Base-by-base conservation (phyloP, 2,113 vertebrate genomes). In the Microcebus ravelobensis region DNA sequence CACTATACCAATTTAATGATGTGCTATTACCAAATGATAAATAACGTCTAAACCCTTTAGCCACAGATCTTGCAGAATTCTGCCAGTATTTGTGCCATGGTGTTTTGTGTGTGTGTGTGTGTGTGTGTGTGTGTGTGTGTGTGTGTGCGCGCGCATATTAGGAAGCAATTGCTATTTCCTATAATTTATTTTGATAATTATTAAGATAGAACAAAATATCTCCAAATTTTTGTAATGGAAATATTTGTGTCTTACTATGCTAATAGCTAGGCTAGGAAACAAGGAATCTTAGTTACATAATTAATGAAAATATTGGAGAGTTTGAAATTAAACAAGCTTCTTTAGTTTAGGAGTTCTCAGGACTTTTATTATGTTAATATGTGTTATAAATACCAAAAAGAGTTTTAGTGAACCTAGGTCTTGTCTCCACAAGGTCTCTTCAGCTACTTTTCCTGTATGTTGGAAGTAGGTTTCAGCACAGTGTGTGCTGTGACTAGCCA, bases 61-160 rank as follows among this genome's bases (percentile, higher is more conserved):
- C 5, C n/a, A 73, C 0, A 83, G 21, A 88, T 48, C 10, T 90
- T 83, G 29, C 29, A 80, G 48, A 68, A 34, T 57, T 48, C n/a
- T 76, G 15, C 11, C 39, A 79, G 18, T 68, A 71, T 77, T 55
- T 85, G 0, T 82, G 67, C 13, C 31, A 3, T 76, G 27, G 2
- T 76, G 45, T 48, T 27, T 45, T 25, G 20, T n/a, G 20, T 34
- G 45, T 55, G 14, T 77, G 57, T 12, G 45, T 34, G 20, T 4
- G 2, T 52, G 11, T 2, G 7, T 8, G n/a, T n/a, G n/a, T n/a
- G n/a, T n/a, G n/a, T n/a, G n/a, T n/a, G n/a, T n/a, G n/a, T n/a
- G 15, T 3, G 2, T 3, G 1, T 13, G 8, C 6, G 0, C 15
- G n/a, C n/a, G 20, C 1, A 1, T 55, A 45, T 55, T 86, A 57